Evolutionary conservation across 2,113 vertebrate species (phyloP).

Genomic region (Archocentrus centrarchus): DNA sequence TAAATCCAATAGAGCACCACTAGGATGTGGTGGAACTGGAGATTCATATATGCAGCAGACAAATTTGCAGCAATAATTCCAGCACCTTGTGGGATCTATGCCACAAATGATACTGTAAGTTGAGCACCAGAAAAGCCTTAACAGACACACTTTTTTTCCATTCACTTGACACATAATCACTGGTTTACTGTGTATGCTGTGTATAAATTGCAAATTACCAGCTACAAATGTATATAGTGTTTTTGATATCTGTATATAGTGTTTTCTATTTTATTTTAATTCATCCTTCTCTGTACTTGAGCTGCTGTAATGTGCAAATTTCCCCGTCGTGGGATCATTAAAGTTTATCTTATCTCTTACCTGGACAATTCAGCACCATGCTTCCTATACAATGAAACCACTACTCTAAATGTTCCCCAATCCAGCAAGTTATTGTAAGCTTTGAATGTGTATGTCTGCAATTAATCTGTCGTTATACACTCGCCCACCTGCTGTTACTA

Average conservation of each 20-base stretch:
- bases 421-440: constrained; percentile 28
- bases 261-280: too few species aligned
- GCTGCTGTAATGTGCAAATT: too few species aligned
- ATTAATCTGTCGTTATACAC: constrained; percentile 32
- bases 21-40: too few species aligned
- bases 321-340: too few species aligned
- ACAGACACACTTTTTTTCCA: background rate
- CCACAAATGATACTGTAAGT: background rate
- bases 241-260: too few species aligned
- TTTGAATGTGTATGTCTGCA: constrained; percentile 7
- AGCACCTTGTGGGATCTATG: too few species aligned
- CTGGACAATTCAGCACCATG: constrained; percentile 12
- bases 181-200: background rate
- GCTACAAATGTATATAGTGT: too few species aligned
- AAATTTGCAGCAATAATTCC: too few species aligned
- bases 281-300: too few species aligned
- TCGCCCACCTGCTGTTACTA: constrained; percentile 38
- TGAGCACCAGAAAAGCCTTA: background rate
- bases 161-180: constrained; percentile 18
- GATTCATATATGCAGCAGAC: too few species aligned
- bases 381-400: constrained; percentile 32
- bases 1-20: too few species aligned
- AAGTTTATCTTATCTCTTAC: background rate
- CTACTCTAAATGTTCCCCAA: background rate
- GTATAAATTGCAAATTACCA: too few species aligned